Evolutionary conservation across 2,113 vertebrate species (phyloP).

Genomic region (Siniperca knerii): DNA sequence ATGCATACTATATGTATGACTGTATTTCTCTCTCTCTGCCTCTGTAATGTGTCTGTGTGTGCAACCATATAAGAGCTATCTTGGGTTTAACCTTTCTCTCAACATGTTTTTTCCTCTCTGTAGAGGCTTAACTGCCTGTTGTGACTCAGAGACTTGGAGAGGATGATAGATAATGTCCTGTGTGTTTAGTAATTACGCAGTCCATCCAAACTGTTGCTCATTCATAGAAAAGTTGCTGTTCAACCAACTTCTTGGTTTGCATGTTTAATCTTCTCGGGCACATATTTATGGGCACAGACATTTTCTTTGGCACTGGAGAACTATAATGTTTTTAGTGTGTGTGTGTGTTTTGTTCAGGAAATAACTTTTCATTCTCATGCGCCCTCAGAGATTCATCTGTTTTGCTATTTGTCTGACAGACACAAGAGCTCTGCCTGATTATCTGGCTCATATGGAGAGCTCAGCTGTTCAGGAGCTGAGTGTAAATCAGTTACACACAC

Average conservation of each 20-base stretch:
- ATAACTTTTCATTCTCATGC: conserved; percentile 53
- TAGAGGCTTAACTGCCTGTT: conserved; percentile 34
- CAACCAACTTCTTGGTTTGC: conserved; percentile 51
- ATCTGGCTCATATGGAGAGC: conserved; percentile 30
- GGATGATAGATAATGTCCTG: conserved; percentile 44
- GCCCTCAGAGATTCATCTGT: conserved; percentile 64
- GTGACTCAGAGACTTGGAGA: conserved; percentile 67
- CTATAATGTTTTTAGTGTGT: conserved; percentile 59
- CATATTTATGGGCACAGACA: conserved; percentile 68
- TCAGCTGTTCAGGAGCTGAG: conserved; percentile 41
- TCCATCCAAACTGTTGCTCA: conserved; percentile 60
- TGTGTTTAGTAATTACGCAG: conserved; percentile 58
- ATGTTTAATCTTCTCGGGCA: conserved; percentile 58
- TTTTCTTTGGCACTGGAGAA: conserved; percentile 70
- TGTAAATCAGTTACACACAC: conserved; percentile 29
- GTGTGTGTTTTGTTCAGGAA: conserved; percentile 58
- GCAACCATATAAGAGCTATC: conserved; percentile 20
- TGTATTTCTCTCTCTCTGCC: background rate
- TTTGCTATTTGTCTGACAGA: conserved; percentile 60
- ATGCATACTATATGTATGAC: conserved; percentile 14
- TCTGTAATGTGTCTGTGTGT: conserved; percentile 16
- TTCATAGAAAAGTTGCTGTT: conserved; percentile 71
- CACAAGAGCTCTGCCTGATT: conserved; percentile 36
- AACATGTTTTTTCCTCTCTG: conserved; percentile 29
- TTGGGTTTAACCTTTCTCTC: conserved; percentile 22